These are phyloP conservation scores for Meiosimyza platycephala DNA, from an alignment of 2,888 invertebrate genomes.

Conservation along the genomic window DNA sequence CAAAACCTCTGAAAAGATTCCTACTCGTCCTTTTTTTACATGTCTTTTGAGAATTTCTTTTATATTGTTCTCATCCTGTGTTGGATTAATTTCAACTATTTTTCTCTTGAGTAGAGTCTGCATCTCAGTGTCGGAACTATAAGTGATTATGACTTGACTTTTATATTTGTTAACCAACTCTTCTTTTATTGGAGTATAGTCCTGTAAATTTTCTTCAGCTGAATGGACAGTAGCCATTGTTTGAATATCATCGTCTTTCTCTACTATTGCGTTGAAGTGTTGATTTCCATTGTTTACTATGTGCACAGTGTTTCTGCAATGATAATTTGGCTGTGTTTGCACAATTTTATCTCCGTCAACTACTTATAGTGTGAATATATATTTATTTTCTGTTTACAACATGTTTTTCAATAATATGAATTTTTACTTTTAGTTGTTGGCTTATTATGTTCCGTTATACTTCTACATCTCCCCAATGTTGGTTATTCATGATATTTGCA, in stretches of 20 bases:
- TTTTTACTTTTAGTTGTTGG: too few species aligned
- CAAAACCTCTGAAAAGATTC: constrained; percentile 37
- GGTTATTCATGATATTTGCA: too few species aligned
- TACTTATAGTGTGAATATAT: too few species aligned
- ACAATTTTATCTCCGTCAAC: too few species aligned
- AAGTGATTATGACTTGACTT: constrained; percentile 38
- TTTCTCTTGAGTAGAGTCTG: constrained; percentile 32
- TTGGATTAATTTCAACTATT: constrained; percentile 38
- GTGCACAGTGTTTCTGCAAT: constrained; percentile 13
- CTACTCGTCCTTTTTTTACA: too few species aligned
- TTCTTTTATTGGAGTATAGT: constrained; percentile 34
- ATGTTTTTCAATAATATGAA: too few species aligned
- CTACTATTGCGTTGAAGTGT: constrained; percentile 6
- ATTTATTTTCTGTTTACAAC: too few species aligned
- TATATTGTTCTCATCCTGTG: too few species aligned
- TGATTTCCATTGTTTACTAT: constrained; percentile 17
- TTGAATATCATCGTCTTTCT: not conserved
- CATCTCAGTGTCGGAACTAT: constrained; percentile 29
- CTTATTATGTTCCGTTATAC: too few species aligned
- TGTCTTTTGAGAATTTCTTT: too few species aligned
- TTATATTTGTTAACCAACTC: constrained; percentile 39
- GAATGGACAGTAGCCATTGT: constrained; percentile 31
- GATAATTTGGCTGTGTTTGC: too few species aligned
- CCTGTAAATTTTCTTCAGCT: constrained; percentile 33
- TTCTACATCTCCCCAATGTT: too few species aligned